These are phyloP conservation scores for Corbicula japonica DNA, from an alignment of 2,888 invertebrate species.

Conservation along the genomic window DNA sequence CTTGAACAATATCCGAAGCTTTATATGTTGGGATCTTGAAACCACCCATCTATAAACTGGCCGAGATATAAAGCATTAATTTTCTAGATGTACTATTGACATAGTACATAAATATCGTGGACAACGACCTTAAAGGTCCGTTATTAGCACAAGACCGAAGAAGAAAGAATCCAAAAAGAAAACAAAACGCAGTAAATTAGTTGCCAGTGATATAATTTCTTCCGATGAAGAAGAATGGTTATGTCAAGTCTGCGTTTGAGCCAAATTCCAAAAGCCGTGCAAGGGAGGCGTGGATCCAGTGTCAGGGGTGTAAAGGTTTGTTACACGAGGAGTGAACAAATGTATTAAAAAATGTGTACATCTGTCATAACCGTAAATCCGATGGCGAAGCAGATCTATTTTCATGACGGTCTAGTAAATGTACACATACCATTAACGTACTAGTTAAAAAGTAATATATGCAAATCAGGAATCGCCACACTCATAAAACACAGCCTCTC, in stretches of 20 bases:
- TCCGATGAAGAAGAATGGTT: conserved; percentile 45
- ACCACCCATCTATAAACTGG: too few relatives aligned
- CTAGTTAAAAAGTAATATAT: too few relatives aligned
- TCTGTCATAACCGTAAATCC: conserved; percentile 43
- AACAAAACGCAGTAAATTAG: conserved; percentile 19
- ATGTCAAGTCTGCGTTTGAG: conserved; percentile 37
- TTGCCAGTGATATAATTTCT: not conserved
- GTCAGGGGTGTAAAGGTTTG: conserved; percentile 39
- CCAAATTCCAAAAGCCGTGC: conserved; percentile 40
- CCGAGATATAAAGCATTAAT: too few relatives aligned
- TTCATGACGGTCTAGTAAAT: too few relatives aligned
- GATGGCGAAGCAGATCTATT: conserved; percentile 21
- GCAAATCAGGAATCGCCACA: too few relatives aligned
- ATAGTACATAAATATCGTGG: too few relatives aligned
- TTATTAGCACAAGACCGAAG: conserved; percentile 11
- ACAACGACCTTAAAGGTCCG: conserved; percentile 8
- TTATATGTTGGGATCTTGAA: too few relatives aligned
- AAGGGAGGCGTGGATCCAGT: conserved; percentile 36
- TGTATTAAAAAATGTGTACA: conserved; percentile 34
- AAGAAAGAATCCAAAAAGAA: conserved; percentile 23
- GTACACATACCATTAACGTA: too few relatives aligned
- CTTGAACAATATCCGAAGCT: too few relatives aligned
- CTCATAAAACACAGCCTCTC: too few relatives aligned
- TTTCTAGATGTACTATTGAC: too few relatives aligned
- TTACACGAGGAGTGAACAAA: conserved; percentile 40